Conservation (phyloP, 2,888 invertebrate species). For the Rhyacophila evoluta region DNA sequence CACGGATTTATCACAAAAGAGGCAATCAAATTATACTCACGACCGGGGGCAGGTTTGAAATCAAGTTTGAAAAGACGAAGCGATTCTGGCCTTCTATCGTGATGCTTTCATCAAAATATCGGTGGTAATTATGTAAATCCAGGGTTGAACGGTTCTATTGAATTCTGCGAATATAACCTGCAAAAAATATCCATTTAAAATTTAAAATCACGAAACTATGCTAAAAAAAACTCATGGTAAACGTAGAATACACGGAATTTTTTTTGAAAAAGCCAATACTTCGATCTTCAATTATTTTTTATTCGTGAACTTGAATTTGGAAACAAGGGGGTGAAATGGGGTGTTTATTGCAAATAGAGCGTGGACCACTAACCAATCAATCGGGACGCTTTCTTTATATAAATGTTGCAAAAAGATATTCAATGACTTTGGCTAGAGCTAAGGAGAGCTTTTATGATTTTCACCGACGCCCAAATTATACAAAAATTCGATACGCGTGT, state of each 20-base stretch:
- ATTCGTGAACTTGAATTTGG: conserved; percentile 19
- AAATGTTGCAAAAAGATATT: neutral
- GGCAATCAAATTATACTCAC: conserved; percentile 59
- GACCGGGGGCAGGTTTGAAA: conserved; percentile 71
- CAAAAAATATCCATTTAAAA: conserved; percentile 31
- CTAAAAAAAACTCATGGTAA: neutral
- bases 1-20: neutral
- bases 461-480: conserved; percentile 50
- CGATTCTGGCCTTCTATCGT: conserved; percentile 72
- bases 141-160: conserved; percentile 29
- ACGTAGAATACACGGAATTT: conserved; percentile 25
- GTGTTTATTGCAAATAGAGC: conserved; percentile 24
- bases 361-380: conserved; percentile 33
- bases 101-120: conserved; percentile 54
- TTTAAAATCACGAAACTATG: neutral
- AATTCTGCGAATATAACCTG: conserved; percentile 41
- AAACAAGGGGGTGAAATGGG: conserved; percentile 44
- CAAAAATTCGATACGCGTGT: conserved; percentile 44
- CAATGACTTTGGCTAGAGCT: conserved; percentile 25
- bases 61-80: conserved; percentile 70
- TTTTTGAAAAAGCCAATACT: conserved; percentile 20
- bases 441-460: conserved; percentile 38
- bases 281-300: conserved; percentile 35
- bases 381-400: neutral
- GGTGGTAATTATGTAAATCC: conserved; percentile 42